Percentiles rank a stretch among this genome's conserved stretches.
These are phyloP conservation scores for Calameuta idolon DNA, from an alignment of 2,888 invertebrate species.

Conservation along the genomic window DNA sequence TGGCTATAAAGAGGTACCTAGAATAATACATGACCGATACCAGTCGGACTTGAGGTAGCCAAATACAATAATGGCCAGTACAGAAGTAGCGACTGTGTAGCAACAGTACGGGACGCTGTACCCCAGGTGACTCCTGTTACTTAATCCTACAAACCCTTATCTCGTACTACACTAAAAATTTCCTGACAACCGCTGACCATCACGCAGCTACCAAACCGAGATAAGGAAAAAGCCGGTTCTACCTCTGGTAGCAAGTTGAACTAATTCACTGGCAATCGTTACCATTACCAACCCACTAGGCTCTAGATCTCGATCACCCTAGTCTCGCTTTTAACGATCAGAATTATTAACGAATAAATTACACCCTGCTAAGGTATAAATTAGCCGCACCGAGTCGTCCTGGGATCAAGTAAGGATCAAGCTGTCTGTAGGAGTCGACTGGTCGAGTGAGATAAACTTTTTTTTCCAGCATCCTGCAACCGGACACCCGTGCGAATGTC, in stretches of 20 bases:
- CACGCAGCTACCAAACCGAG: background rate
- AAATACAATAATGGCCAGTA: background rate
- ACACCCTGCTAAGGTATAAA: background rate
- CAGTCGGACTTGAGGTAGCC: background rate
- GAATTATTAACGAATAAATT: background rate
- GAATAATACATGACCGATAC: background rate
- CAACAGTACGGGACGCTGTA: too few relatives aligned
- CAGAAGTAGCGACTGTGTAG: background rate
- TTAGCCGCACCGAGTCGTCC: background rate
- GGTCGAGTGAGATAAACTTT: background rate
- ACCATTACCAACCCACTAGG: background rate
- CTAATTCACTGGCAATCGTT: background rate
- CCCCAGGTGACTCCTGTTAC: background rate
- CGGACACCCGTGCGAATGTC: background rate
- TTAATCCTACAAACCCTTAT: background rate
- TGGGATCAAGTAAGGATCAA: background rate
- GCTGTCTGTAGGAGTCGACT: background rate
- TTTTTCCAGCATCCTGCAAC: background rate
- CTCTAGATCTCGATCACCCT: background rate
- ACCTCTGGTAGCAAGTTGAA: background rate
- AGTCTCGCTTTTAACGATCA: background rate
- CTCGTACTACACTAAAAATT: background rate
- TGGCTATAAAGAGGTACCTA: background rate
- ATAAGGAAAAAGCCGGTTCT: background rate
- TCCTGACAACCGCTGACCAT: background rate